Conservation (phyloP, 2,888 invertebrate genomes). For the Neocrepidodera transversa region DNA sequence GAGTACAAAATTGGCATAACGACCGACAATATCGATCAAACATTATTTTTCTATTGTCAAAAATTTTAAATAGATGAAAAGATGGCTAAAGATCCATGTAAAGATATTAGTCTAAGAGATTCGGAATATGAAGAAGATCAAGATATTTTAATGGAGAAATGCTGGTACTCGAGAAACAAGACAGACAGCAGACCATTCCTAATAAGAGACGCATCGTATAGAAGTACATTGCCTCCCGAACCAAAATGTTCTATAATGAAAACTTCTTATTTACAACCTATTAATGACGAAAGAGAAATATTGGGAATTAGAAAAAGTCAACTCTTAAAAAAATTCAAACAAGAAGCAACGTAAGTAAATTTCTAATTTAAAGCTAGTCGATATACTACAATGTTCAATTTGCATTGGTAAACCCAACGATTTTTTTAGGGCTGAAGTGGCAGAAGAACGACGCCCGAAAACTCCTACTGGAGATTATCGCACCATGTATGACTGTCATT, state of each 20-base stretch:
- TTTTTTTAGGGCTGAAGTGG: conserved; percentile 46
- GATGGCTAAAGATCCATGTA: conserved; percentile 16
- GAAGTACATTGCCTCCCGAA: conserved; percentile 32
- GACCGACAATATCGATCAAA: neutral
- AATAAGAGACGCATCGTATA: conserved; percentile 48
- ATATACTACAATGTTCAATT: no score
- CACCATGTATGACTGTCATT: conserved; percentile 52
- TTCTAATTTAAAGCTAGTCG: no score
- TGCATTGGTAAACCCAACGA: no score
- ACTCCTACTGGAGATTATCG: conserved; percentile 52
- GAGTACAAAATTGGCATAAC: no score
- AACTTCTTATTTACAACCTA: conserved; percentile 47
- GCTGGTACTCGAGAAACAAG: conserved; percentile 51
- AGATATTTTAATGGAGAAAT: conserved; percentile 48
- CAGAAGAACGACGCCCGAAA: conserved; percentile 45
- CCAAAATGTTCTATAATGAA: conserved; percentile 51
- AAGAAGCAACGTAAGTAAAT: conserved; percentile 43
- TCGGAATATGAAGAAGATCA: conserved; percentile 30
- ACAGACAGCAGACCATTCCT: conserved; percentile 55
- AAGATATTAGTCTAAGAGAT: neutral
- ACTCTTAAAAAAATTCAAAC: conserved; percentile 46
- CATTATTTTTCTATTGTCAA: neutral
- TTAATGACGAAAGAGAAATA: conserved; percentile 32
- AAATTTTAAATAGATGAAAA: neutral
- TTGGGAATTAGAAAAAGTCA: conserved; percentile 46